These are phyloP conservation scores for Hedychridium roseum DNA, from an alignment of 2,888 invertebrate species.

Conservation along the genomic window DNA sequence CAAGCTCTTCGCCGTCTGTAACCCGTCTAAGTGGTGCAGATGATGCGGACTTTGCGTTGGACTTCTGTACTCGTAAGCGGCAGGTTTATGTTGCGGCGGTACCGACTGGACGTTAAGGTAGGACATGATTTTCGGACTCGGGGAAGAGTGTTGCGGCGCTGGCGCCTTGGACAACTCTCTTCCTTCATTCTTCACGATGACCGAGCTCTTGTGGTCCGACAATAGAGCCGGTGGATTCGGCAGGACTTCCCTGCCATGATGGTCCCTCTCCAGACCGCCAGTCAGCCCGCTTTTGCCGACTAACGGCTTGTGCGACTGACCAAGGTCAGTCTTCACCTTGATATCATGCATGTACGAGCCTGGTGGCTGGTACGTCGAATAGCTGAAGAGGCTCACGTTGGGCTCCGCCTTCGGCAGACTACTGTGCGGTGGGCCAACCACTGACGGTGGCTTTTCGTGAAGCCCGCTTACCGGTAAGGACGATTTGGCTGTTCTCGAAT, in stretches of 20 bases:
- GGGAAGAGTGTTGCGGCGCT: conserved; percentile 61
- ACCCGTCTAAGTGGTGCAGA: conserved; percentile 59
- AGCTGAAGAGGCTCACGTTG: conserved; percentile 74
- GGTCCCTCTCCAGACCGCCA: conserved; percentile 60
- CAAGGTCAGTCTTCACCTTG: conserved; percentile 69
- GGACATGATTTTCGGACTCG: conserved; percentile 60
- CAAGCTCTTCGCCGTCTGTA: conserved; percentile 49
- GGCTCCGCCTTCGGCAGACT: conserved; percentile 72
- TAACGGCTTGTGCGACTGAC: conserved; percentile 50
- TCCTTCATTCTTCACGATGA: conserved; percentile 81
- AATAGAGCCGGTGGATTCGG: conserved; percentile 75
- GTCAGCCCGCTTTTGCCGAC: conserved; percentile 57
- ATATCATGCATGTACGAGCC: conserved; percentile 67
- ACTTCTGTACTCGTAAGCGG: conserved; percentile 59
- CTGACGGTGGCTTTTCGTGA: conserved; percentile 49
- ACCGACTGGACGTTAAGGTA: conserved; percentile 56
- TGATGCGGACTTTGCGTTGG: conserved; percentile 64
- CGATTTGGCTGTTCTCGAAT: conserved; percentile 61
- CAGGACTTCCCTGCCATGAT: conserved; percentile 62
- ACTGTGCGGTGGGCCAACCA: conserved; percentile 44
- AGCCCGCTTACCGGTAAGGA: conserved; percentile 56
- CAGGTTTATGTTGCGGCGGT: conserved; percentile 53
- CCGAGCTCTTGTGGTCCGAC: conserved; percentile 77
- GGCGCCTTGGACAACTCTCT: conserved; percentile 68
- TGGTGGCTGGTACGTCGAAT: conserved; percentile 69